Evolutionary conservation across 2,797 vertebrate genomes (phyloP).

Genomic region (Neosalanx taihuensis): DNA sequence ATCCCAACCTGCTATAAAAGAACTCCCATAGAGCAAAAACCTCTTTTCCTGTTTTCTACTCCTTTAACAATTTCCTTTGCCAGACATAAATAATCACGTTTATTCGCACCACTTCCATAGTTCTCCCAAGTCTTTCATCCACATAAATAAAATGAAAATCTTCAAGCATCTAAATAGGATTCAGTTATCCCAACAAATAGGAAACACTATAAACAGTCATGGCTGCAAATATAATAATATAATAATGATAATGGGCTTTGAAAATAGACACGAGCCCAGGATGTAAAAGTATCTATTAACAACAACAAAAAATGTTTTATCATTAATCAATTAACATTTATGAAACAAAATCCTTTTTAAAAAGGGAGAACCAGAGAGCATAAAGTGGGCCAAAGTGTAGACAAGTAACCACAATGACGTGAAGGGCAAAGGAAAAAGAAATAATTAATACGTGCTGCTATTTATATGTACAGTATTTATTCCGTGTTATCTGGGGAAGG

Average conservation of each 20-base stretch:
- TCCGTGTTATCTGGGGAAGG: constrained; percentile 32
- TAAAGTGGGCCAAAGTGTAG: constrained; percentile 23
- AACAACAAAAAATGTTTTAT: constrained; percentile 52
- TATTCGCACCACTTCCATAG: constrained; percentile 39
- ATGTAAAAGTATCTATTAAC: constrained; percentile 66
- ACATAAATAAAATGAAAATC: constrained; percentile 50
- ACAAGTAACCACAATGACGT: constrained; percentile 41
- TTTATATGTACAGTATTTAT: constrained; percentile 61
- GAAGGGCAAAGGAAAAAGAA: constrained; percentile 57
- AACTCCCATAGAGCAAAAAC: neutral
- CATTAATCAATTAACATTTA: constrained; percentile 74
- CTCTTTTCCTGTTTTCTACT: neutral
- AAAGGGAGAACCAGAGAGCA: constrained; percentile 36
- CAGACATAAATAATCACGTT: constrained; percentile 45
- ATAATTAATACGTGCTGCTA: constrained; percentile 59
- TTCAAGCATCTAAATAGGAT: constrained; percentile 53
- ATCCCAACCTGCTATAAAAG: constrained; percentile 1
- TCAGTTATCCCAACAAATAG: constrained; percentile 36
- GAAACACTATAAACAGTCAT: constrained; percentile 40
- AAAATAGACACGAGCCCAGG: constrained; percentile 69
- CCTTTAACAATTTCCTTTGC: constrained; percentile 19
- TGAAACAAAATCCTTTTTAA: constrained; percentile 65
- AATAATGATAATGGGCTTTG: constrained; percentile 48
- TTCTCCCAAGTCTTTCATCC: constrained; percentile 45
- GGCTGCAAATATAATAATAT: constrained; percentile 33